Conservation (phyloP, 2,888 invertebrate genomes). For the Eupithecia abbreviata region DNA sequence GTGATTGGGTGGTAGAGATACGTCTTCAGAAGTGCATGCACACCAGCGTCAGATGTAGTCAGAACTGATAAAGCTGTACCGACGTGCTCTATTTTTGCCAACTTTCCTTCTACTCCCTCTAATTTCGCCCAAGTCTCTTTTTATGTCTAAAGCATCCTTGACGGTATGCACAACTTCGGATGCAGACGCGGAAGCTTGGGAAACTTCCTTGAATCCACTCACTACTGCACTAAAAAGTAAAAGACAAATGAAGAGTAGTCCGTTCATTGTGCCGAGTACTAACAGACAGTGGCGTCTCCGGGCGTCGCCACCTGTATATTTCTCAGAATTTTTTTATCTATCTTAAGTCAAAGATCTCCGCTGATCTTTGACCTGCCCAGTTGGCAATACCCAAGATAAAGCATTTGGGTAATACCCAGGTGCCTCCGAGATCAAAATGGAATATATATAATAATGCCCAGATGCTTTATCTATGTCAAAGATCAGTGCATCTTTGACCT, state of each 20-base stretch:
- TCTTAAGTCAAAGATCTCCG: neutral
- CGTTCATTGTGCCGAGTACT: neutral
- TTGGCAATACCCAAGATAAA: too few species aligned
- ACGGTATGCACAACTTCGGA: constrained; percentile 3
- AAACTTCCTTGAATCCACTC: neutral
- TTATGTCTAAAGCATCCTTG: neutral
- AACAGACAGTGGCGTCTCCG: neutral
- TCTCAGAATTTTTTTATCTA: neutral
- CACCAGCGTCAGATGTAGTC: neutral
- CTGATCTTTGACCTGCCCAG: too few species aligned
- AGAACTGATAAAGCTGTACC: neutral
- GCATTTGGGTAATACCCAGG: neutral
- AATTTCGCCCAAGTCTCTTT: neutral
- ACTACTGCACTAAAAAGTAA: neutral
- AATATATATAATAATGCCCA: too few species aligned
- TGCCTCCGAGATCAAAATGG: neutral
- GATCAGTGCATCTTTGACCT: neutral
- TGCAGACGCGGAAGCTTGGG: neutral
- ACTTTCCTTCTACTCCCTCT: neutral
- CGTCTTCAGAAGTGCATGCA: neutral
- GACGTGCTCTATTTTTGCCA: neutral
- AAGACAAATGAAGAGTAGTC: neutral
- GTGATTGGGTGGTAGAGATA: neutral
- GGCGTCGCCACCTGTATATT: neutral
- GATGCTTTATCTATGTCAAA: too few species aligned